These are phyloP conservation scores for Macrosiphum euphorbiae DNA, from an alignment of 2,888 invertebrate species.

Conservation along the genomic window DNA sequence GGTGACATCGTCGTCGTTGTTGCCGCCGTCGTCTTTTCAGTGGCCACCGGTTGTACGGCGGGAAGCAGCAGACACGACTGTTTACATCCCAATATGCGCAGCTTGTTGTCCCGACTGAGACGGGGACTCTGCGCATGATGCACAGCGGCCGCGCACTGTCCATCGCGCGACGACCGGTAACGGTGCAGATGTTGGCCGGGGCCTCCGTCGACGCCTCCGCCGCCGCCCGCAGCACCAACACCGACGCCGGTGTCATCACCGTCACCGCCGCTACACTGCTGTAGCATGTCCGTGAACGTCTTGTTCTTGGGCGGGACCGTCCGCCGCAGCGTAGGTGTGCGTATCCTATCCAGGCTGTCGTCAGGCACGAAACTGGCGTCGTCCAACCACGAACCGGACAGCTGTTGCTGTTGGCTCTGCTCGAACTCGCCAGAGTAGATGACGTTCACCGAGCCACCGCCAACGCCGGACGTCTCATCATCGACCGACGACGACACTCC, in stretches of 20 bases:
- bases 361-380: slow-evolving; percentile 47
- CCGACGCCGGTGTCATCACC: not conserved
- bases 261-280: slow-evolving; percentile 53
- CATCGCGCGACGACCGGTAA: slow-evolving; percentile 47
- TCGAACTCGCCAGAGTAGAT: slow-evolving; percentile 69
- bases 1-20: not conserved
- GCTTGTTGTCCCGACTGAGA: slow-evolving; percentile 68
- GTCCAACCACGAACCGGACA: slow-evolving; percentile 64
- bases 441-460: slow-evolving; percentile 68
- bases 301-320: slow-evolving; percentile 55
- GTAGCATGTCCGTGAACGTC: slow-evolving; percentile 58
- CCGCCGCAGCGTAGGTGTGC: slow-evolving; percentile 63
- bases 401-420: slow-evolving; percentile 66
- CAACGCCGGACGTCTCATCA: slow-evolving; percentile 64
- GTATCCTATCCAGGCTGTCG: slow-evolving; percentile 61
- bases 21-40: not conserved
- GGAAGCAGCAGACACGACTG: slow-evolving; percentile 68
- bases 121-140: slow-evolving; percentile 67
- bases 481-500: slow-evolving; percentile 57
- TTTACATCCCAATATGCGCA: slow-evolving; percentile 68
- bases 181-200: not conserved
- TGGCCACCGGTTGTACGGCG: slow-evolving; percentile 66
- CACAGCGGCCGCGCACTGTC: slow-evolving; percentile 48
- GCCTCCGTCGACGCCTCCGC: not conserved
- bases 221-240: not conserved